Conservation (phyloP, 1,140 invertebrate species). For the Aphidius gifuensis region DNA sequence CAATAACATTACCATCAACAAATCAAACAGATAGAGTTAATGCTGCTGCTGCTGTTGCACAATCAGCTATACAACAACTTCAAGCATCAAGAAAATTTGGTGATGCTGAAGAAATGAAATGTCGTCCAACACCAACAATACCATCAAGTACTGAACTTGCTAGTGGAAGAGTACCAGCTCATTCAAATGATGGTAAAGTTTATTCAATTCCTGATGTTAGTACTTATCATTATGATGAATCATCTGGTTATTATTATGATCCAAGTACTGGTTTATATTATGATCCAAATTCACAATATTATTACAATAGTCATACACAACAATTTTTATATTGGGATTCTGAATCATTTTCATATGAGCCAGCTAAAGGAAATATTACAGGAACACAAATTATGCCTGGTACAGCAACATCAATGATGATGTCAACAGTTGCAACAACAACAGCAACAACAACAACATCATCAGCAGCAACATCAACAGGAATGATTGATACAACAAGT, state of each 20-base stretch:
- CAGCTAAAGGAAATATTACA: conserved; percentile 57
- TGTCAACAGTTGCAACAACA: background rate
- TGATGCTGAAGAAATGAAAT: conserved; percentile 51
- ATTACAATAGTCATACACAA: conserved; percentile 84
- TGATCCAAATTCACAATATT: conserved; percentile 91
- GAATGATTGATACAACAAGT: background rate
- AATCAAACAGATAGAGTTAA: conserved; percentile 68
- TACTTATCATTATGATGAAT: conserved; percentile 91
- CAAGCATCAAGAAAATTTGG: conserved; percentile 58
- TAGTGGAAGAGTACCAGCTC: conserved; percentile 53
- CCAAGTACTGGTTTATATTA: conserved; percentile 90
- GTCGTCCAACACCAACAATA: conserved; percentile 54
- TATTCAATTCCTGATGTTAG: conserved; percentile 82
- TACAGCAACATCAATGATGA: background rate
- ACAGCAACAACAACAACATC: conserved; percentile 50
- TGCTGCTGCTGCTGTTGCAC: conserved; percentile 84
- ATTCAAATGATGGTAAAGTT: conserved; percentile 64
- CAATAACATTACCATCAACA: conserved; percentile 58
- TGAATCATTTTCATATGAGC: conserved; percentile 74
- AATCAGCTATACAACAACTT: conserved; percentile 80
- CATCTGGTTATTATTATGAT: conserved; percentile 96
- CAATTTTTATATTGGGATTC: conserved; percentile 96
- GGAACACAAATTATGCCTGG: background rate
- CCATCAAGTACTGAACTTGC: conserved; percentile 52
- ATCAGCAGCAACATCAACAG: conserved; percentile 29